These are phyloP conservation scores for Heliornis fulica DNA, from an alignment of 2,113 vertebrate genomes.

Conservation along the genomic window DNA sequence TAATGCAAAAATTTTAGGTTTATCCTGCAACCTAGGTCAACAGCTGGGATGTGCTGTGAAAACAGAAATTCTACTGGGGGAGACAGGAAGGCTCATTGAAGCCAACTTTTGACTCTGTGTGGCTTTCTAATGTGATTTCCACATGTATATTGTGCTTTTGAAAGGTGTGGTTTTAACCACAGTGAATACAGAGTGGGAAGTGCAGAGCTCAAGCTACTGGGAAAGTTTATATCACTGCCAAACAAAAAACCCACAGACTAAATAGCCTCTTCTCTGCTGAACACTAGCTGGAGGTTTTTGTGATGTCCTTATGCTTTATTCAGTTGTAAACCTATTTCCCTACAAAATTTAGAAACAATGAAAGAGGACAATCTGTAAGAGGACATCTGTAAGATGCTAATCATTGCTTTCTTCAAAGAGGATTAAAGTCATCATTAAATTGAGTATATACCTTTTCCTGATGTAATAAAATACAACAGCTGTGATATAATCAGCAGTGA, in stretches of 20 bases:
- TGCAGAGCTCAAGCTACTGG: not conserved
- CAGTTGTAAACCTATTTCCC: not conserved
- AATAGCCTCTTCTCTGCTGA: not conserved
- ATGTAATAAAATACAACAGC: not conserved
- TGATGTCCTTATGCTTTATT: not conserved
- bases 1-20: not conserved
- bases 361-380: not conserved
- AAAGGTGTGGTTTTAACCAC: slow-evolving; percentile 22
- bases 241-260: not conserved
- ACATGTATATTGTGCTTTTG: not conserved
- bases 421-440: not conserved
- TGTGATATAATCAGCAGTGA: not conserved
- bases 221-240: not conserved
- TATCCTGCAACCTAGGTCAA: not conserved
- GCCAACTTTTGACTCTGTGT: not conserved
- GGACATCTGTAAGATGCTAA: not conserved
- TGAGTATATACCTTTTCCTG: not conserved
- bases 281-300: not conserved
- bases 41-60: not conserved
- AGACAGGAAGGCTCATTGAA: not conserved
- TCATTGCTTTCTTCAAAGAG: not conserved
- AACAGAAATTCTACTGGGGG: not conserved
- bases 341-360: not conserved
- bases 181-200: not conserved
- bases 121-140: not conserved